phyloP scores from a whole-genome alignment of 2,113 vertebrate genomes.

The Anarrhichthys ocellatus region DNA sequence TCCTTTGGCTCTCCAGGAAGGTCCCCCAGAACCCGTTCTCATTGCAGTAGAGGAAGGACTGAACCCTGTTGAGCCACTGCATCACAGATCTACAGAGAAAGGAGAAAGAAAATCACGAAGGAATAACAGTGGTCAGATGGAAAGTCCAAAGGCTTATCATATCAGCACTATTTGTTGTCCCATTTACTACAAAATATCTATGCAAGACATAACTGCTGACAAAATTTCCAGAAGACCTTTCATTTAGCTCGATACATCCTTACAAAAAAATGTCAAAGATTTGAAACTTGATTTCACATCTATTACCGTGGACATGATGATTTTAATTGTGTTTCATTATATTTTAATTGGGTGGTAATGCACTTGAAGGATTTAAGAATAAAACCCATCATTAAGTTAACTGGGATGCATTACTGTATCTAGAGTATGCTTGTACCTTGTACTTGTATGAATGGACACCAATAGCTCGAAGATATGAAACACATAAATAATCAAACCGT shows the following conservation, averaged over 20 bases:
- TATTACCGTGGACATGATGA: background rate
- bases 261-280: background rate
- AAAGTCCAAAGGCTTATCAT: background rate
- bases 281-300: background rate
- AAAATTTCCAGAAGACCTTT: background rate
- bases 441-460: background rate
- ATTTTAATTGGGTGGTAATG: background rate
- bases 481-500: background rate
- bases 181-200: background rate
- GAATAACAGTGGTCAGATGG: background rate
- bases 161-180: background rate
- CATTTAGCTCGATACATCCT: background rate
- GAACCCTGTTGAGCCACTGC: conserved; percentile 97
- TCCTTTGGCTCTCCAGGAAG: conserved; percentile 96
- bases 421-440: background rate
- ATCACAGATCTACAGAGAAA: conserved; percentile 91
- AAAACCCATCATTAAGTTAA: background rate
- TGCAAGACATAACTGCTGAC: background rate
- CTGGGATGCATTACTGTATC: background rate
- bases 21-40: conserved; percentile 99
- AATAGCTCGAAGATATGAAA: background rate
- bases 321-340: background rate
- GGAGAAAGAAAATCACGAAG: conserved; percentile 13
- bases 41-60: conserved; percentile 98
- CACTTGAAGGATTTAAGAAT: background rate